Evolutionary conservation across 2,888 invertebrate genomes (phyloP), one percentile per base, ranked within the genome.

Genomic region (Luffia ferchaultella): DNA sequence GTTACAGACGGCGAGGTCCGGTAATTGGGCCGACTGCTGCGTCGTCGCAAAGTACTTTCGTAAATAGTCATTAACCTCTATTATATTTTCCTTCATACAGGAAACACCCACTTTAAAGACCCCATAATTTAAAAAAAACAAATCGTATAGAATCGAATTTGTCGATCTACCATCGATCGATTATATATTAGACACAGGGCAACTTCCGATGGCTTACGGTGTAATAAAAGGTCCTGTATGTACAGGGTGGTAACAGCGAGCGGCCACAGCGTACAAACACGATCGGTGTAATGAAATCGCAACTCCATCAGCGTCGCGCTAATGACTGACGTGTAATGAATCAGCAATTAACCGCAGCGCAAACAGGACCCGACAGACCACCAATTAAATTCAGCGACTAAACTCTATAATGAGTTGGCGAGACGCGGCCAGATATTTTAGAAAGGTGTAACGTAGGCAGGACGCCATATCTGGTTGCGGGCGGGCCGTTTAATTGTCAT

Each of bases 401-500:
- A 51, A 51, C 44, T 44, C 48, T 47, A 44, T 45, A 45, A 45
- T 45, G 54, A 53, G 54, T 51, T 52, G 49, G 52, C 48, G n/a
- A 20, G 43, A 49, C 42, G 19, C 49, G 49, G 20, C 49, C 5
- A 41, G 49, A 54, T 56, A 56, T 56, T 59, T 60, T 59, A 59
- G 57, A 58, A 58, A 57, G 57, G 55, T 50, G 52, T 51, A 55
- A 20, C 48, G 48, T 49, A 43, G 49, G 53, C 53, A 54, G 53
- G 56, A 53, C 54, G 55, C 58, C 56, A 55, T 57, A 55, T 54
- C 52, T 49, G 54, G 56, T 49, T 53, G 53, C 52, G 46, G 45
- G 51, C 52, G 57, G 52, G 54, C 55, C 55, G 57, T 59, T 60
- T 61, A 63, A 62, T 62, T 65, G 60, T 60, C 60, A 62, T 58